These are phyloP conservation scores for Eucidaris tribuloides DNA, from an alignment of 35 echinoderm and acorn worm genomes.

Conservation along the genomic window DNA sequence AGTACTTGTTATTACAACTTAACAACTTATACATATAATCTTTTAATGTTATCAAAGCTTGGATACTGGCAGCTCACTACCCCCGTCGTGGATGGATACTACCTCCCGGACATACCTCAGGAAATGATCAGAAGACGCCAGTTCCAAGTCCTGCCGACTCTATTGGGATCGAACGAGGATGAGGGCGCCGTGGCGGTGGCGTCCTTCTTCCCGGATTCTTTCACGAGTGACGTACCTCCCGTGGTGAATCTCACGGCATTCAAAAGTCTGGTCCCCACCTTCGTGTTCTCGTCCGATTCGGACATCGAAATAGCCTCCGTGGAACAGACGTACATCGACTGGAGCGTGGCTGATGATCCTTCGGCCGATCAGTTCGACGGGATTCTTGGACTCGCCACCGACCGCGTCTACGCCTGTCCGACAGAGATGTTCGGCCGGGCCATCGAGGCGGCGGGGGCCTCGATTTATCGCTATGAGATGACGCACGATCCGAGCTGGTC, in stretches of 20 bases:
- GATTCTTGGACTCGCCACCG: constrained; percentile 41
- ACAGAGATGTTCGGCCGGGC: constrained; percentile 42
- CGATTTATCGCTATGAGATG: constrained; percentile 49
- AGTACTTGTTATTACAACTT: too few relatives aligned
- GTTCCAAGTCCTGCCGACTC: neutral
- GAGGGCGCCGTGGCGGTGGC: neutral
- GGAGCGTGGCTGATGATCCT: constrained; percentile 56
- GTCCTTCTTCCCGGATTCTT: neutral
- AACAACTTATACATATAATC: too few relatives aligned
- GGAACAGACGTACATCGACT: constrained; percentile 70
- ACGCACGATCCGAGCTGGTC: constrained; percentile 49
- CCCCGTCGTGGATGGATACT: constrained; percentile 16
- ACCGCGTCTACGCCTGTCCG: constrained; percentile 53
- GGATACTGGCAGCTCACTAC: too few relatives aligned
- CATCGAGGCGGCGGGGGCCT: neutral
- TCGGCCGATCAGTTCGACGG: constrained; percentile 54
- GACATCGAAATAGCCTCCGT: constrained; percentile 18
- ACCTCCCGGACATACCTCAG: neutral
- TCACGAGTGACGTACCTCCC: neutral
- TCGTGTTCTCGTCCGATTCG: neutral
- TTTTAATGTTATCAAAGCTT: too few relatives aligned
- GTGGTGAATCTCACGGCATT: neutral
- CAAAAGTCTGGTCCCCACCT: neutral
- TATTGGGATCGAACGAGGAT: neutral
- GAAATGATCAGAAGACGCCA: constrained; percentile 17